phyloP scores from a whole-genome alignment of 1,140 invertebrate genomes.

The Halictus rubicundus region DNA sequence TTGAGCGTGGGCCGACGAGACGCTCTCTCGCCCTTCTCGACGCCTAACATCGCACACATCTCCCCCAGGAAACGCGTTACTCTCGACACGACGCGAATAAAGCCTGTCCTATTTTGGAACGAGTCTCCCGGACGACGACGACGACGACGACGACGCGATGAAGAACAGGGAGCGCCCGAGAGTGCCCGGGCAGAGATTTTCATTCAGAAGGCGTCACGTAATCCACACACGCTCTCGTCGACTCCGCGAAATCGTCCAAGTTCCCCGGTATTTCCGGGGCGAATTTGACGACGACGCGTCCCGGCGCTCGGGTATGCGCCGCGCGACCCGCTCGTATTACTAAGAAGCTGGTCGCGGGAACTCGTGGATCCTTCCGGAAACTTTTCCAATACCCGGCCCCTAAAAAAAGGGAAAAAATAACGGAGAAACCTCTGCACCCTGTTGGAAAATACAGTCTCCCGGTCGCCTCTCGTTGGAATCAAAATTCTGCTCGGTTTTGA shows the following conservation, averaged over 20 bases:
- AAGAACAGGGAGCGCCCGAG: conserved; percentile 7
- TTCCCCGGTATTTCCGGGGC: conserved; percentile 39
- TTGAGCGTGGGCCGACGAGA: not conserved
- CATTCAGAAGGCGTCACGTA: conserved; percentile 50
- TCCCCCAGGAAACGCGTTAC: not conserved
- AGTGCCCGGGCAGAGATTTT: conserved; percentile 29
- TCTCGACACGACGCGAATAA: conserved; percentile 14
- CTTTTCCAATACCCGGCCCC: not conserved
- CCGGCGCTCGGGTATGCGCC: conserved; percentile 14
- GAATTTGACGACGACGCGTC: conserved; percentile 40
- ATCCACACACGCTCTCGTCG: conserved; percentile 45
- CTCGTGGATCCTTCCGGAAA: conserved; percentile 29
- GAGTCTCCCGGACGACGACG: conserved; percentile 6
- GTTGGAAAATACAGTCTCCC: not conserved
- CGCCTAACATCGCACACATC: not conserved
- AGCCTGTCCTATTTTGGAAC: conserved; percentile 35
- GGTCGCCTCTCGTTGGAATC: not conserved
- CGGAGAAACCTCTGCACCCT: not conserved
- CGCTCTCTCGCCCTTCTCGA: not conserved
- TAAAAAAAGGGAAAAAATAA: not conserved
- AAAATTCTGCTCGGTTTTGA: not conserved
- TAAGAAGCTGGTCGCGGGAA: conserved; percentile 37
- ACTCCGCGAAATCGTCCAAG: conserved; percentile 51
- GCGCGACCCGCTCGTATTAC: conserved; percentile 14
- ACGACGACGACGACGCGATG: not conserved